A percentile compares a stretch with the other conserved stretches of the same genome.
Conservation (phyloP, 2,797 vertebrate genomes). For the Ptychadena robeensis region DNA sequence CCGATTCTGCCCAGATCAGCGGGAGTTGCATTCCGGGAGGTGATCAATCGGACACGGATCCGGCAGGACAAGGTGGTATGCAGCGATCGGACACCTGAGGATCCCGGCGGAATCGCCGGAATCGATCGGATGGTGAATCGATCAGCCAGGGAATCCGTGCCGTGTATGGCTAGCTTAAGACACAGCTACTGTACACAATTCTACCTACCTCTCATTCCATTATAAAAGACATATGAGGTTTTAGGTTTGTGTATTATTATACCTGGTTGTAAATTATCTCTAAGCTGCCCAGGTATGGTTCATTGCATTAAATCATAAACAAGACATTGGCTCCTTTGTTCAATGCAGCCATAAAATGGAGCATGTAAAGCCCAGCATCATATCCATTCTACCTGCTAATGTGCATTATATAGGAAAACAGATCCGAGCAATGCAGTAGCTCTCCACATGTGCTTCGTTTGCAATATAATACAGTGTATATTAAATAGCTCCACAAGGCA, state of each 20-base stretch:
- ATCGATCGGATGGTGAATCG: too few species aligned
- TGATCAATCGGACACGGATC: too few species aligned
- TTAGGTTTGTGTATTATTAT: slow-evolving; percentile 18
- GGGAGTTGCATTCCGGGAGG: too few species aligned
- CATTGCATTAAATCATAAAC: slow-evolving; percentile 33
- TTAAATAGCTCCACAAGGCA: slow-evolving; percentile 63
- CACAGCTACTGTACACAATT: neutral
- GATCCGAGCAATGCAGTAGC: slow-evolving; percentile 49
- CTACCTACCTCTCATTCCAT: neutral
- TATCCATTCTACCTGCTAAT: slow-evolving; percentile 45
- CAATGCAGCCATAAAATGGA: slow-evolving; percentile 28
- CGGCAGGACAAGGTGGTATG: too few species aligned
- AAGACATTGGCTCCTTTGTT: slow-evolving; percentile 46
- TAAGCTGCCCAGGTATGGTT: neutral
- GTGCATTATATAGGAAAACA: slow-evolving; percentile 50
- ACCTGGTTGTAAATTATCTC: slow-evolving; percentile 20
- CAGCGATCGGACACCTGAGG: too few species aligned
- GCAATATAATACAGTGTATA: slow-evolving; percentile 63
- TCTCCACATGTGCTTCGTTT: slow-evolving; percentile 58
- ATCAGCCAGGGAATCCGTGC: too few species aligned
- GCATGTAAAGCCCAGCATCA: slow-evolving; percentile 36
- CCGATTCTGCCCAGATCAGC: too few species aligned
- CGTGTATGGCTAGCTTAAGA: too few species aligned
- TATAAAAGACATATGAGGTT: neutral
- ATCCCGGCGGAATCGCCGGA: too few species aligned